These are phyloP conservation scores for Drosophila borborema DNA, from an alignment of 2,888 invertebrate genomes.

Conservation along the genomic window DNA sequence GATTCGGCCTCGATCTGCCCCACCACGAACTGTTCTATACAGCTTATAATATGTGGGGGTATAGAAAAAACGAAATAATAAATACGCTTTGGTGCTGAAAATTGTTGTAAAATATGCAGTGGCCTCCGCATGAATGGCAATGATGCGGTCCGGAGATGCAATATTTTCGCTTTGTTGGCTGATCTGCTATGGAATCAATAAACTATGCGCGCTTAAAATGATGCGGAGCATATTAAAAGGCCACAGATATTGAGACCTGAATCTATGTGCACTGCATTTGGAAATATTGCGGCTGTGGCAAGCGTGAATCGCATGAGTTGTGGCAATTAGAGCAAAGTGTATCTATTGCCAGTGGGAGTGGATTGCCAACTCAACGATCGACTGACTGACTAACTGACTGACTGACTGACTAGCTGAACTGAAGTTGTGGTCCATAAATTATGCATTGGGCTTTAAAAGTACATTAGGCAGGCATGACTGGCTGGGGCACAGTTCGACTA, in stretches of 20 bases:
- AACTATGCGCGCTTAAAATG: conserved; percentile 32
- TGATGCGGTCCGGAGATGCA: conserved; percentile 55
- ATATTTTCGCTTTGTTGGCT: conserved; percentile 13
- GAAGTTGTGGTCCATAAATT: conserved; percentile 60
- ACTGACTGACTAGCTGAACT: conserved; percentile 30
- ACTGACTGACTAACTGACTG: conserved; percentile 14
- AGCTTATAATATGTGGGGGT: neutral
- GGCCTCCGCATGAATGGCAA: conserved; percentile 64
- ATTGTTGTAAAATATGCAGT: conserved; percentile 77
- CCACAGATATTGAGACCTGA: conserved; percentile 24
- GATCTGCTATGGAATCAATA: conserved; percentile 61
- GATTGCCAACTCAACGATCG: neutral
- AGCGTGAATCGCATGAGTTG: conserved; percentile 55
- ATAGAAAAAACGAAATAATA: neutral
- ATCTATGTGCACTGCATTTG: conserved; percentile 33
- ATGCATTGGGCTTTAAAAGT: conserved; percentile 72
- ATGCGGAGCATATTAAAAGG: conserved; percentile 19
- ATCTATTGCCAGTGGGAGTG: conserved; percentile 7
- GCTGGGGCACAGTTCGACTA: conserved; percentile 24
- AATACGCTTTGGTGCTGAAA: conserved; percentile 50
- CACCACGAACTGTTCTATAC: neutral
- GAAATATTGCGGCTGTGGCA: conserved; percentile 52
- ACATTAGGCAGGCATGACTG: conserved; percentile 61
- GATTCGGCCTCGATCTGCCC: neutral
- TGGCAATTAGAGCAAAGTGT: conserved; percentile 67